Percentiles rank a stretch among this genome's conserved stretches.
Conservation (phyloP, 2,888 invertebrate genomes). For the Emmelina monodactyla region DNA sequence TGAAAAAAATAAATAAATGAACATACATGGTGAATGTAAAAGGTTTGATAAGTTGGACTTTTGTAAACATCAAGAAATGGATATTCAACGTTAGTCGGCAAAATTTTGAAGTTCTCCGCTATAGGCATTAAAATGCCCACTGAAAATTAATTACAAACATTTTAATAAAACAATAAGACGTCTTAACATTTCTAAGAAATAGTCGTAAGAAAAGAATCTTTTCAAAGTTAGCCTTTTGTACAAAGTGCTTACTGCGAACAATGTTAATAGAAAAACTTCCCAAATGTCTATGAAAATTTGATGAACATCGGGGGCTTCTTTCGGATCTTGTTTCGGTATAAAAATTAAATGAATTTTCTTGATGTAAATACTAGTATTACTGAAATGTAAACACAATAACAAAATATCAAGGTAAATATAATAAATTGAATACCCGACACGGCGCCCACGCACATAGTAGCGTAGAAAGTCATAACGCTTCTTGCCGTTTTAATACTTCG, state of each 20-base stretch:
- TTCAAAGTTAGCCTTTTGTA: no score
- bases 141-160: conserved; percentile 24
- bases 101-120: conserved; percentile 47
- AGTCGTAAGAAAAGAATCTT: no score
- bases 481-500: conserved; percentile 46
- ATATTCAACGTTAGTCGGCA: conserved; percentile 60
- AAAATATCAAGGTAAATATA: conserved; percentile 9
- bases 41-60: conserved; percentile 35
- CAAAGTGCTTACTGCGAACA: no score
- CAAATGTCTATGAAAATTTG: no score
- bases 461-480: conserved; percentile 50
- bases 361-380: no score
- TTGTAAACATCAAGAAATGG: conserved; percentile 44
- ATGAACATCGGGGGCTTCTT: no score
- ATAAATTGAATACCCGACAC: conserved; percentile 59
- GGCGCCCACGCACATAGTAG: conserved; percentile 52
- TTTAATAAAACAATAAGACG: no score
- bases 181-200: no score
- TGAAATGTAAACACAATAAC: background rate
- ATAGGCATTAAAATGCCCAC: conserved; percentile 55
- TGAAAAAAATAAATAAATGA: conserved; percentile 1
- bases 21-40: conserved; percentile 55
- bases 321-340: no score
- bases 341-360: no score
- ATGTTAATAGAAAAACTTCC: no score